Base-by-base conservation (phyloP, 1,140 invertebrate genomes). In the Brachionus rubens region DNA sequence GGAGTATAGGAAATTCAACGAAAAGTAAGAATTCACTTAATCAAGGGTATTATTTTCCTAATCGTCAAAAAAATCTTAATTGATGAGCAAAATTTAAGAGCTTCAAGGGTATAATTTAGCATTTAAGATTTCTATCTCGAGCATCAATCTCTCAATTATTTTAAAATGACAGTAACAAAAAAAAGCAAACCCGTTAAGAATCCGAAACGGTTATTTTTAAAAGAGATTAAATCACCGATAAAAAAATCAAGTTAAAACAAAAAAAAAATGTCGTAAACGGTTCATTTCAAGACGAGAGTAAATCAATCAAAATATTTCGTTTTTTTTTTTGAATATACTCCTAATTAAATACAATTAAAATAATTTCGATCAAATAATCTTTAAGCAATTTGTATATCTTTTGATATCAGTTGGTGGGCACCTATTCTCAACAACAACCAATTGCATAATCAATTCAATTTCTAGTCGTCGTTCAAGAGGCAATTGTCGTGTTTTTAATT, bases 401-500 rank as follows among this genome's bases (percentile, higher is more conserved):
- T 36, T 59, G 54, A 59, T 16, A 36, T 59, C 54, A 59, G 54
- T 36, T 36, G 54, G 54, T 59, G 12, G 16, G 33, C 10, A 5
- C 14, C 28, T 33, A n/a, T 24, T n/a, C n/a, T n/a, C n/a, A n/a
- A n/a, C n/a, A n/a, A n/a, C n/a, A n/a, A n/a, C n/a, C n/a, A n/a
- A 36, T 59, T 59, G 54, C 30, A 59, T 33, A 59, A 59, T 59
- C 54, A 59, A 59, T 36, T 59, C 19, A 33, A 36, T 16, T 59
- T 36, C 33, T 36, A 36, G 9, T 5, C 9, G 3, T 36, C 4
- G 33, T 36, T 36, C n/a, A 52, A 52, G 24, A 14, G 24, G 50
- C 50, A 26, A 52, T 52, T 26, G 19, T 52, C 3, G 21, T 52
- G 21, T 7, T 16, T 48, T 48, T 48, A 16, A 21, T 48, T n/a